A percentile compares a stretch with the other conserved stretches of the same genome.
These are phyloP conservation scores for Drosophila nasuta DNA, from an alignment of 1,140 invertebrate species.

Conservation along the genomic window DNA sequence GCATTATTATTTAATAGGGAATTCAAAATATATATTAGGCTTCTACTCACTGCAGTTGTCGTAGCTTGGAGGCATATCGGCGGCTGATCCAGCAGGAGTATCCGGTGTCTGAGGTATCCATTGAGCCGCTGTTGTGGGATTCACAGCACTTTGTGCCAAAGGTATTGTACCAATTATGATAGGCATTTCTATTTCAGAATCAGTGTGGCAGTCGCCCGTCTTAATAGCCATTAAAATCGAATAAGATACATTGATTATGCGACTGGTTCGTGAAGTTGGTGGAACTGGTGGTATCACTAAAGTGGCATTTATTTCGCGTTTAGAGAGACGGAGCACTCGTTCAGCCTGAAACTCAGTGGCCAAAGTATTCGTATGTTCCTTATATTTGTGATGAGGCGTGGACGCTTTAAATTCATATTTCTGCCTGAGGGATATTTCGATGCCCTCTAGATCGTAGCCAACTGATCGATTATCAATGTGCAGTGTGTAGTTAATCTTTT, in stretches of 20 bases:
- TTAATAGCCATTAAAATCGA: slow-evolving; percentile 59
- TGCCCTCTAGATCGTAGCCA: slow-evolving; percentile 62
- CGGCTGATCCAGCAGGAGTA: slow-evolving; percentile 63
- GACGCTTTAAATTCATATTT: slow-evolving; percentile 56
- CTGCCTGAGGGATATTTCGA: slow-evolving; percentile 47
- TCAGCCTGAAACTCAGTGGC: slow-evolving; percentile 39
- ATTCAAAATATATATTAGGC: background rate
- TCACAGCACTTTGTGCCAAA: slow-evolving; percentile 65
- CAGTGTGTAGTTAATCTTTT: slow-evolving; percentile 64
- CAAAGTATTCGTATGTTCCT: slow-evolving; percentile 45
- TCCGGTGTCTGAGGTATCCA: slow-evolving; percentile 74
- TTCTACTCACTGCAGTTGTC: slow-evolving; percentile 65
- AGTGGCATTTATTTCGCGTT: slow-evolving; percentile 62
- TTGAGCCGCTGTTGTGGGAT: slow-evolving; percentile 43
- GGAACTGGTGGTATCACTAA: slow-evolving; percentile 70
- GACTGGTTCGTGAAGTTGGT: slow-evolving; percentile 82
- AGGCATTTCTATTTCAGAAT: slow-evolving; percentile 67
- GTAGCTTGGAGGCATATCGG: slow-evolving; percentile 63
- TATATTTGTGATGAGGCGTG: slow-evolving; percentile 48
- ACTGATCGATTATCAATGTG: slow-evolving; percentile 69
- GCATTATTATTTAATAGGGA: background rate
- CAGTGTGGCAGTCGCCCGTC: slow-evolving; percentile 58
- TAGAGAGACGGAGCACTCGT: slow-evolving; percentile 63
- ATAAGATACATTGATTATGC: slow-evolving; percentile 66
- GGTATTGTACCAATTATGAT: slow-evolving; percentile 76